phyloP scores from a whole-genome alignment of 2,888 invertebrate species.

The Ypsolopha scabrella region DNA sequence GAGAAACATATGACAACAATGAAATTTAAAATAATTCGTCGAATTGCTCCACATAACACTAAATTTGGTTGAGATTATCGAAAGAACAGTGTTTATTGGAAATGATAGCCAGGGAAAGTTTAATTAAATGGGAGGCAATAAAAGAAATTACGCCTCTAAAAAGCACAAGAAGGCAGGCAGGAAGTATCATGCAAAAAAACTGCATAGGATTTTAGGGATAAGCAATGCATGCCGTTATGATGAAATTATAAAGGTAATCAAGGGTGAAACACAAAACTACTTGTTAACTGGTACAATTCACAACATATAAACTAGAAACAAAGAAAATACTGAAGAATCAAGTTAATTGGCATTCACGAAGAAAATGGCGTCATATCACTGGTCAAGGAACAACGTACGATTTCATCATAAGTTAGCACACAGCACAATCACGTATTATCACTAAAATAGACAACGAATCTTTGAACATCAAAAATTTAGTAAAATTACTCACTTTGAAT shows the following conservation, averaged over 20 bases:
- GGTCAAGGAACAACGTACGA: conserved; percentile 68
- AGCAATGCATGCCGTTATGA: neutral
- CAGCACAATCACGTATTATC: conserved; percentile 30
- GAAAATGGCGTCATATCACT: conserved; percentile 72
- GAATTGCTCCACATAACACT: too few species aligned
- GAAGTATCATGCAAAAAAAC: conserved; percentile 41
- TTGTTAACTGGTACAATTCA: too few species aligned
- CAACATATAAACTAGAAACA: conserved; percentile 18
- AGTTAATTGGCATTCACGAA: conserved; percentile 69
- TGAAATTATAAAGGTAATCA: neutral
- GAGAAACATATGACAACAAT: too few species aligned
- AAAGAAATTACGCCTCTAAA: conserved; percentile 33
- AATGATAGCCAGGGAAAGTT: neutral
- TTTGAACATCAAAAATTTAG: conserved; percentile 36
- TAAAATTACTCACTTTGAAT: conserved; percentile 67
- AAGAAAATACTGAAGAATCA: conserved; percentile 59
- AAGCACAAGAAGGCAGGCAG: conserved; percentile 27
- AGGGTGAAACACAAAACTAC: too few species aligned
- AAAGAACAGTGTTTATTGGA: neutral
- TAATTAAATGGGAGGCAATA: conserved; percentile 11
- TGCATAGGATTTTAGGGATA: neutral
- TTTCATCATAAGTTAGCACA: conserved; percentile 58
- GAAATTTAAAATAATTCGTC: too few species aligned
- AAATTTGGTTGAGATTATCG: too few species aligned
- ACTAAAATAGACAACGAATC: conserved; percentile 19